These are phyloP conservation scores for Limnodromus scolopaceus DNA, from an alignment of 2,797 vertebrate genomes.

Conservation along the genomic window DNA sequence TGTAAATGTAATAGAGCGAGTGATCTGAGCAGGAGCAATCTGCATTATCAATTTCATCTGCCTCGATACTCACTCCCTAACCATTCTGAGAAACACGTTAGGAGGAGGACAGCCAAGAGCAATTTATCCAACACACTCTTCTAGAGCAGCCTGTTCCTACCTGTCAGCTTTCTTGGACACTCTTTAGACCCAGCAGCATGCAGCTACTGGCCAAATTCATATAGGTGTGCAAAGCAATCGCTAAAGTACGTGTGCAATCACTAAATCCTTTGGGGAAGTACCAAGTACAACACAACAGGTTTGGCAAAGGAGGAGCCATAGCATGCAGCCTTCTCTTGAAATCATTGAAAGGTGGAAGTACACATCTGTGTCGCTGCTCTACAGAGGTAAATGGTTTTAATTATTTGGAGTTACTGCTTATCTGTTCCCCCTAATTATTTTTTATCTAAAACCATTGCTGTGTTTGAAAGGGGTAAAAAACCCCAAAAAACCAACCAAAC, in stretches of 20 bases:
- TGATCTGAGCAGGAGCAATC: not conserved
- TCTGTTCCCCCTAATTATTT: not conserved
- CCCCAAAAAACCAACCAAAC: not conserved
- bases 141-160: not conserved
- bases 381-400: not conserved
- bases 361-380: not conserved
- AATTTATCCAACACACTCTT: not conserved
- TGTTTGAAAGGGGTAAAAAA: not conserved
- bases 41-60: not conserved
- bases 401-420: not conserved
- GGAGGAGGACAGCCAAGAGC: not conserved
- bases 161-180: not conserved
- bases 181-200: not conserved
- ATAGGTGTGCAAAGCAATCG: not conserved
- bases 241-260: not conserved
- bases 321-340: not conserved
- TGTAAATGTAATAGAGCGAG: not conserved
- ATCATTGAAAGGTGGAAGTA: not conserved
- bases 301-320: not conserved
- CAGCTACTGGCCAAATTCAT: not conserved
- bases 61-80: not conserved
- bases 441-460: not conserved
- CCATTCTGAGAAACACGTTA: not conserved
- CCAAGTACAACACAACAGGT: not conserved
- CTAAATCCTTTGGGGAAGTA: not conserved